Base-by-base conservation (phyloP, 2,797 vertebrate genomes). In the Geotrypetes seraphini region DNA sequence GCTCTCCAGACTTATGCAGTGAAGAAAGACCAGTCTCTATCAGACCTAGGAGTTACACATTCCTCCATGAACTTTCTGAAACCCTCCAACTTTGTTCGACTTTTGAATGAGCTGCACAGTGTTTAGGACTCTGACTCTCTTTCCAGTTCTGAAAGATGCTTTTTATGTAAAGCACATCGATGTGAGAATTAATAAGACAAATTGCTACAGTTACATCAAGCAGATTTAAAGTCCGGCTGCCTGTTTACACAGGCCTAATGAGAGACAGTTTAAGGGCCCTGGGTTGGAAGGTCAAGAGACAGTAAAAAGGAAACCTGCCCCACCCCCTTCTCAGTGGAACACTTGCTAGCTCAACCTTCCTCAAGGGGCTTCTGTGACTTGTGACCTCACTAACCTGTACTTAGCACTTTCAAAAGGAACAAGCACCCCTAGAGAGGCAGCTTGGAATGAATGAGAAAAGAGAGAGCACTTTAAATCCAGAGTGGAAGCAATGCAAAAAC, bases 371-470 rank as follows among this genome's bases (percentile, higher is more conserved):
- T 67, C 58, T 63, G 56, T 75, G 87, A 89, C 88, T 90, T 83
- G 57, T 86, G 86, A 88, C 86, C 86, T 69, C 61, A 53, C 75
- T 75, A 85, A 86, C 81, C 86, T 78, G 70, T 65, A 73, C 71
- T 87, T 85, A 82, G 83, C 81, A 81, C 73, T 60, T 76, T 83
- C 81, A 86, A 88, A 89, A 80, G 84, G 79, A 66, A 77, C 61
- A 55, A 1, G 47, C 27, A 59, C 69, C 77, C 83, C 85, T 33
- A 19, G 60, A 73, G 71, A 62, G 67, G 36, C 71, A 73, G 75
- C 67, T 72, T 65, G 49, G 63, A 68, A 57, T 63, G 69, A 69
- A 78, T 69, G 71, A 38, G 43, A 27, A n/a, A n/a, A n/a, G n/a
- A n/a, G n/a, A n/a, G n/a, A n/a, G n/a, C n/a, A n/a, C n/a, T n/a